Conservation (phyloP, 2,888 invertebrate species). For the Terebella lapidaria region DNA sequence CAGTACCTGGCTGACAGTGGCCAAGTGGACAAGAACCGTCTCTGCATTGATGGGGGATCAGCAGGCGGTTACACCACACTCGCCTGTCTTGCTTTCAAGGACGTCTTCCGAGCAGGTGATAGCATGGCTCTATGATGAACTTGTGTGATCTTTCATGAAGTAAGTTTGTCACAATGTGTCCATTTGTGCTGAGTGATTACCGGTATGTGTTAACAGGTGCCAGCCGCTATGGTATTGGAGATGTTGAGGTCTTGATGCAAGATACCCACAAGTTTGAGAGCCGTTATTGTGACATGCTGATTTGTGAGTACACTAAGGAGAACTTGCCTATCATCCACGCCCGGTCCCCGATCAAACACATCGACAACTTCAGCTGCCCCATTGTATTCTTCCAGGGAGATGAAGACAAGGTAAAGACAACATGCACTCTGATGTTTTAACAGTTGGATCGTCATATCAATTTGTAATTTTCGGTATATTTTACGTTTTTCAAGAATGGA, state of each 20-base stretch:
- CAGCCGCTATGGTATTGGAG: slow-evolving; percentile 49
- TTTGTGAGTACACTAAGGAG: slow-evolving; percentile 37
- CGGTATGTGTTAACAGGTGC: slow-evolving; percentile 4
- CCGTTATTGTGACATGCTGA: slow-evolving; percentile 47
- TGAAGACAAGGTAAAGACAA: slow-evolving; percentile 54
- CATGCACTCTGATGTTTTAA: no score
- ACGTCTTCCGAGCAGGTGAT: slow-evolving; percentile 53
- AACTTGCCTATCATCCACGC: slow-evolving; percentile 32
- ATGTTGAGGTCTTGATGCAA: slow-evolving; percentile 44
- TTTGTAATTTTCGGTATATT: no score
- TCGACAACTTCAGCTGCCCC: slow-evolving; percentile 49
- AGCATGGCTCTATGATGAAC: no score
- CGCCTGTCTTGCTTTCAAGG: slow-evolving; percentile 44
- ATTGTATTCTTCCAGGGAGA: slow-evolving; percentile 53
- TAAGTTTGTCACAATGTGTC: no score
- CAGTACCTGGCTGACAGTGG: slow-evolving; percentile 35
- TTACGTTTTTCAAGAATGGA: no score
- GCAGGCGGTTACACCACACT: slow-evolving; percentile 52
- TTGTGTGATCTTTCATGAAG: no score
- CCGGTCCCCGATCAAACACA: slow-evolving; percentile 49
- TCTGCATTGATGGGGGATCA: slow-evolving; percentile 54
- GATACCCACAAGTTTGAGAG: slow-evolving; percentile 56
- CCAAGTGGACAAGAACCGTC: slow-evolving; percentile 41
- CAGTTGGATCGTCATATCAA: no score
- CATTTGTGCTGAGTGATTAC: no score